Evolutionary conservation across 2,888 invertebrate genomes (phyloP), one percentile per base, ranked within the genome.

Genomic region (Conops quadrifasciatus): DNA sequence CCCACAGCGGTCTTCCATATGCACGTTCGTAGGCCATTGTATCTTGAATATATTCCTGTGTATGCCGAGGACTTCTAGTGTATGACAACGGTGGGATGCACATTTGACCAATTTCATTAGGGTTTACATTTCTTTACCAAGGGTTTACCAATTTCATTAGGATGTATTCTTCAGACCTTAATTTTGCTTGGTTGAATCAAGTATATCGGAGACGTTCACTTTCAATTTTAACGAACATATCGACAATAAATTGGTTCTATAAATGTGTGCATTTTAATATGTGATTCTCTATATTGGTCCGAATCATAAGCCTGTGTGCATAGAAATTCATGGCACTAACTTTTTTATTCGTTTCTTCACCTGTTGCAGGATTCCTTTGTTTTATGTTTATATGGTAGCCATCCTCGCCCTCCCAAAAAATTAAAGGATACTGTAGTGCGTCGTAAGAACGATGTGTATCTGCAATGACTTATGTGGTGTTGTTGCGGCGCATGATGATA

Each of bases 401-500:
- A 71, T 71, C 59, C 45, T 67, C 62, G 67, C 71, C 70, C 56
- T 63, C 58, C 47, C 71, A 71, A 26, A 68, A 73, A 21, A 71
- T 73, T 68, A 71, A 66, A 43, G 63, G 70, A 28, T 67, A 64
- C 72, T 72, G 53, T 64, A 68, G 68, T 53, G 73, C 71, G 69
- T 74, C 71, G 62, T 74, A 72, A 67, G 67, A 74, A 58, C 72
- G 68, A 71, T 73, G 72, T 56, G 60, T 65, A 73, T 80, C 80
- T 15, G 9, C 1, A 9, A 64, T 47, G 7, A 2, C 1, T 2
- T 59, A 15, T 16, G 28, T 5, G 16, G 19, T 59, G 28, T 59
- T 28, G 45, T 62, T 24, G 15, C 62, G 28, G 9, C 62, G 62
- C 19, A 11, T 2, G n/a, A 75, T n/a, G n/a, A n/a, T n/a, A n/a